Percentiles rank a stretch among this genome's conserved stretches.
Conservation (phyloP, 2,888 invertebrate genomes). For the Pyralis farinalis region DNA sequence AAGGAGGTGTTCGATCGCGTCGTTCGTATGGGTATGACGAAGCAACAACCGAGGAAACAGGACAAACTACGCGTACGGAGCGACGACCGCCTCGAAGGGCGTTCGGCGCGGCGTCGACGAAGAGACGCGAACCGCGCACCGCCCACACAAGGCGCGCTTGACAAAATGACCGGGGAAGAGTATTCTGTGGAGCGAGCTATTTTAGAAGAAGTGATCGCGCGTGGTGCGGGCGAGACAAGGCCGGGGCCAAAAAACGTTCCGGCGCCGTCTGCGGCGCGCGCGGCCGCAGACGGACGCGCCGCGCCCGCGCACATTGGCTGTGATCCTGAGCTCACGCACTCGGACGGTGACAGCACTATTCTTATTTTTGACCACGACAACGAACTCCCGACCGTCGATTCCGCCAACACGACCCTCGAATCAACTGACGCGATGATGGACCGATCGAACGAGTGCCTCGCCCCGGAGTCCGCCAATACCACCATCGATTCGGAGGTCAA, state of each 20-base stretch:
- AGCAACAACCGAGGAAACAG: slow-evolving; percentile 27
- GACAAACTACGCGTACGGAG: slow-evolving; percentile 22
- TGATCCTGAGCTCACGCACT: slow-evolving; percentile 44
- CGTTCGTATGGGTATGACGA: slow-evolving; percentile 87
- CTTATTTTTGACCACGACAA: slow-evolving; percentile 25
- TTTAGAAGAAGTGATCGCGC: slow-evolving; percentile 85
- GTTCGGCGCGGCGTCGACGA: slow-evolving; percentile 11
- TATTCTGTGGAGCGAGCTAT: slow-evolving; percentile 47
- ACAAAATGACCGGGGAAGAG: slow-evolving; percentile 46
- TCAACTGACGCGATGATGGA: slow-evolving; percentile 31
- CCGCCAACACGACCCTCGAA: slow-evolving; percentile 33
- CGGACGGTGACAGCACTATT: slow-evolving; percentile 9
- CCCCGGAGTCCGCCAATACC: slow-evolving; percentile 52
- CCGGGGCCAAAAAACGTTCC: slow-evolving; percentile 86
- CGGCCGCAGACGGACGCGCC: slow-evolving; percentile 67
- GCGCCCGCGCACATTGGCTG: slow-evolving; percentile 65
- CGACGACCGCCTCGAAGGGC: slow-evolving; percentile 21
- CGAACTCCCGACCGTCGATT: slow-evolving; percentile 31
- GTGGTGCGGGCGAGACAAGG: slow-evolving; percentile 58
- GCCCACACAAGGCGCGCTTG: slow-evolving; percentile 32
- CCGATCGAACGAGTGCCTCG: slow-evolving; percentile 71
- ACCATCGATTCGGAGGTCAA: slow-evolving; percentile 54
- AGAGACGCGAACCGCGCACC: slow-evolving; percentile 10
- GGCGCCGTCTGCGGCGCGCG: slow-evolving; percentile 86
- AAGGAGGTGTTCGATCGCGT: slow-evolving; percentile 87